phyloP scores from a whole-genome alignment of 2,888 invertebrate species.

The Apamea sordens region DNA sequence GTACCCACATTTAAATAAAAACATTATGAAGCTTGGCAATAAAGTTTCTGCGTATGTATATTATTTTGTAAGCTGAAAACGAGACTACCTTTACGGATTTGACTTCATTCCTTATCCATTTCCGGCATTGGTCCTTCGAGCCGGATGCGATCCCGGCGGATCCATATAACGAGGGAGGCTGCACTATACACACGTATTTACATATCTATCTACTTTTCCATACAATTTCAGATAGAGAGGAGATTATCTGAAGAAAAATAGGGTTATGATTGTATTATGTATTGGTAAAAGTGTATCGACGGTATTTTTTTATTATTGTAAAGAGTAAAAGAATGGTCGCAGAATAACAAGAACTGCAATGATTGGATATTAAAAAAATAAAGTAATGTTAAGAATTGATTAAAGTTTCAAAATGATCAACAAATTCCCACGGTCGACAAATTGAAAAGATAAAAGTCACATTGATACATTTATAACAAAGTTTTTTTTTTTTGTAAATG shows the following conservation, averaged over 20 bases:
- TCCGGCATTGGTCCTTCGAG: slow-evolving; percentile 83
- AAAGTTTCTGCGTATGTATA: background rate
- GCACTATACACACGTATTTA: slow-evolving; percentile 59
- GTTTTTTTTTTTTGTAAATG: background rate
- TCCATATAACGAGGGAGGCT: slow-evolving; percentile 84
- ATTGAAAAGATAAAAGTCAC: slow-evolving; percentile 7
- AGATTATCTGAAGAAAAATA: slow-evolving; percentile 47
- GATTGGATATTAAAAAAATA: background rate
- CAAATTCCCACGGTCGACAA: slow-evolving; percentile 25
- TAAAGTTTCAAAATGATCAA: background rate
- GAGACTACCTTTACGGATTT: slow-evolving; percentile 67
- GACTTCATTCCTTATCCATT: slow-evolving; percentile 80
- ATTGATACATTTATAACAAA: background rate
- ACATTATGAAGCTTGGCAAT: background rate
- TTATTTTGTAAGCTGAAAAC: slow-evolving; percentile 19
- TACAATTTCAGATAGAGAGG: slow-evolving; percentile 48
- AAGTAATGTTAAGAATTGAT: background rate
- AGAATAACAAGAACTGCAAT: background rate
- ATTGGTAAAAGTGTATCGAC: slow-evolving; percentile 1
- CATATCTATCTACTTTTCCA: slow-evolving; percentile 58
- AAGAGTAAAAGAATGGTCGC: background rate
- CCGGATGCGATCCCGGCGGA: slow-evolving; percentile 83
- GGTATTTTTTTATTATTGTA: slow-evolving; percentile 8
- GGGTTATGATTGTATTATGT: slow-evolving; percentile 31
- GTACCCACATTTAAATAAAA: slow-evolving; percentile 11